Percentiles rank a stretch among this genome's conserved stretches.
Evolutionary conservation across 2,113 vertebrate species (phyloP).

Genomic region (Hemichromis elongatus): DNA sequence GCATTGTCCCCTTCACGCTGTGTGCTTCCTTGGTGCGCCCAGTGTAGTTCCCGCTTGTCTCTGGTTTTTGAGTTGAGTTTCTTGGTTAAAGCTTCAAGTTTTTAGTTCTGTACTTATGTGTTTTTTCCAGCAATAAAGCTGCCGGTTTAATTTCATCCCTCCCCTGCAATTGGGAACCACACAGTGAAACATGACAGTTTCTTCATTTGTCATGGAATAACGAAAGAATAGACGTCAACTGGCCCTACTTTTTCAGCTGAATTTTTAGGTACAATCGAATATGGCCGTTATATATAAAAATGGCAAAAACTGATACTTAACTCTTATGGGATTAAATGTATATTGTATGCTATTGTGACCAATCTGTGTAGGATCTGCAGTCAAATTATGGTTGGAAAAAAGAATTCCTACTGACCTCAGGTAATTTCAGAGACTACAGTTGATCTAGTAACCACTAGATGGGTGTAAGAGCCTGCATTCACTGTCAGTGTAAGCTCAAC

Average conservation of each 20-base stretch:
- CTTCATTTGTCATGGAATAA: not conserved
- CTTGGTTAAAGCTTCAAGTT: too few relatives aligned
- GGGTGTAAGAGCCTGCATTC: conserved; percentile 36
- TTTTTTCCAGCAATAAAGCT: too few relatives aligned
- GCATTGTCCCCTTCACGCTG: too few relatives aligned
- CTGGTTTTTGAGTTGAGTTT: too few relatives aligned
- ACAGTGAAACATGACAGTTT: too few relatives aligned
- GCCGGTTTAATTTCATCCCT: too few relatives aligned
- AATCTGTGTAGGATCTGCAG: not conserved
- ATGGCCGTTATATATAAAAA: not conserved
- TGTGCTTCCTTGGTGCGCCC: too few relatives aligned
- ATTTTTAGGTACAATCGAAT: not conserved
- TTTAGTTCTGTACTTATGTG: too few relatives aligned
- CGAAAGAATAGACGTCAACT: not conserved
- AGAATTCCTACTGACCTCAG: not conserved
- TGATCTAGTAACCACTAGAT: conserved; percentile 41
- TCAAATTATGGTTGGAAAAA: not conserved
- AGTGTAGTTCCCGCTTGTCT: too few relatives aligned
- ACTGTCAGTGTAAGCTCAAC: not conserved
- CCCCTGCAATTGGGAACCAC: too few relatives aligned
- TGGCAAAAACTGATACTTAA: not conserved
- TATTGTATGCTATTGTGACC: not conserved
- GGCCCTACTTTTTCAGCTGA: not conserved
- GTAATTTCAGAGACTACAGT: not conserved
- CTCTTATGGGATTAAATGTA: not conserved